Evolutionary conservation across 2,888 invertebrate genomes (phyloP), one percentile per base, ranked within the genome.

Genomic region (Caprella mutica): DNA sequence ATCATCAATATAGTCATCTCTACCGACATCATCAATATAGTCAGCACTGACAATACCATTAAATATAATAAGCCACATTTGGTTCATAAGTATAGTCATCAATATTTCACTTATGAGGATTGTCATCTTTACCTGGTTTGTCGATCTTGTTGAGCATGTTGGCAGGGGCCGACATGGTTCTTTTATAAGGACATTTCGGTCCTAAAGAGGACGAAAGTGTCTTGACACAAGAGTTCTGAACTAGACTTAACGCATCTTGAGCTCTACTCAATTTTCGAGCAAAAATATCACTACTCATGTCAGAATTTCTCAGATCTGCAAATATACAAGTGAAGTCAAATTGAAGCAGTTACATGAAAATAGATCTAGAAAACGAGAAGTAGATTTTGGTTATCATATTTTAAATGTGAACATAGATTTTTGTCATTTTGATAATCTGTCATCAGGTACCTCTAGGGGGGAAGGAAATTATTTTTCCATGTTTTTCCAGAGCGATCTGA

Each of bases 101-200:
- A n/a, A n/a, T n/a, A n/a, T n/a, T n/a, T n/a, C n/a, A n/a, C n/a
- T n/a, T n/a, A n/a, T n/a, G n/a, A n/a, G n/a, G n/a, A n/a, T n/a
- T n/a, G n/a, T n/a, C n/a, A n/a, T n/a, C n/a, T 21, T 68, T 70
- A 80, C 80, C 79, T 73, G 80, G 80, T 73, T 84, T 84, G 69
- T 86, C 85, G 69, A 83, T 38, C 9, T 56, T 56, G 33, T 63
- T 59, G 43, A 63, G 82, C 76, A 87, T 84, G 52, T 85, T 84
- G 44, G 88, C 86, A 9, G 93, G 93, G 14, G 92, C 92, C 5
- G 92, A 92, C 79, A 91, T 87, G 48, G 92, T 91, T 61, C 93
- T 76, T 73, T 93, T 90, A 75, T 93, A 94, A 1, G 93, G 92
- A 84, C 91, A 91, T 76, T 93, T 94, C 23, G 65, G 57, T 42